Base-by-base conservation (phyloP, 2,113 vertebrate genomes). In the Collichthys lucidus region DNA sequence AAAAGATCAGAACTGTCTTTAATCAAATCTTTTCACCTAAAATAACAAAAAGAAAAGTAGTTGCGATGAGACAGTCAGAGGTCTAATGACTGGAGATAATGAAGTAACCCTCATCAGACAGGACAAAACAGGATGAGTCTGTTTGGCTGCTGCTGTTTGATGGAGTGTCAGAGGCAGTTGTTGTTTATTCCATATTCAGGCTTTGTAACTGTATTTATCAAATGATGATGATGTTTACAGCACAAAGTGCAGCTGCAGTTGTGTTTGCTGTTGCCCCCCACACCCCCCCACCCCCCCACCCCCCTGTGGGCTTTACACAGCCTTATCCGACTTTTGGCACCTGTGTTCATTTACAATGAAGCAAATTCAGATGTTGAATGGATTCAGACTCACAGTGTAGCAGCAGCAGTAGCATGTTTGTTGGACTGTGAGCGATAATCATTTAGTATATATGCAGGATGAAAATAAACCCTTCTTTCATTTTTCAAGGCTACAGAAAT, bases 291-390 rank as follows among this genome's bases (percentile, higher is more conserved):
- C 3, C 2, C 29, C 29, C 29, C 8, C 76, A 89, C 91, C 61
- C 83, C 84, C 91, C 92, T 95, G 91, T 89, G 88, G 80, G 89
- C 92, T 94, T 95, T 93, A 94, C 87, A 85, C 88, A 90, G 80
- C 78, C 89, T 89, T 86, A 89, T 80, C 85, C 75, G 84, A 81
- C 84, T 92, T 77, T 74, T 80, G 76, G 87, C 91, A 55, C 20
- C 47, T 74, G 56, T 92, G 89, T 89, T 82, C 79, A 69, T 86
- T 84, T 84, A 94, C 80, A 91, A 93, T 92, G 91, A 90, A 90
- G 49, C 86, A 82, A 53, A 42, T 88, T 94, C 93, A 46, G 35
- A 62, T 79, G 46, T 50, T 59, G 46, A 26, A 17, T 29, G 20
- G 59, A 53, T 59, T 73, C 0, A 11, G 3, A 44, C 24, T 24